A percentile compares a stretch with the other conserved stretches of the same genome.
phyloP scores from a whole-genome alignment of 2,888 invertebrate species.

The Drosophila neutralis region DNA sequence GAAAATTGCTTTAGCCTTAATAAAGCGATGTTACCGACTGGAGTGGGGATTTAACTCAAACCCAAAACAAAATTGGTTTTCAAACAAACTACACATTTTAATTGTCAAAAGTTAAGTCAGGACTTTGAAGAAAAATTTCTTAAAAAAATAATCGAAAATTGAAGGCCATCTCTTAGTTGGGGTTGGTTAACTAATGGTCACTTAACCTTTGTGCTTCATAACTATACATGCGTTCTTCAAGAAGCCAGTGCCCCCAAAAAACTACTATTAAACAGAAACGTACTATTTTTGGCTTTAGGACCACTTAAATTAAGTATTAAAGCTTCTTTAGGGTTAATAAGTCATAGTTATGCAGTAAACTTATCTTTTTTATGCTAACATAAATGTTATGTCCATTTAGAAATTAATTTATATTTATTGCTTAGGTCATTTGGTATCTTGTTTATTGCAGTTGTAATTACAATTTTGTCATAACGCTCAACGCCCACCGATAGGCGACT shows the following conservation, averaged over 20 bases:
- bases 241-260: not conserved
- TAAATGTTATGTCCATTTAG: constrained; percentile 16
- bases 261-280: not conserved
- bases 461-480: constrained; percentile 40
- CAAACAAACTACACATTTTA: not conserved
- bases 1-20: not conserved
- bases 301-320: not conserved
- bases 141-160: not conserved
- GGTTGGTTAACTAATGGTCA: not conserved
- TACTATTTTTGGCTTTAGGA: not conserved
- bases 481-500: constrained; percentile 49
- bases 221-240: not conserved
- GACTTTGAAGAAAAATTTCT: not conserved
- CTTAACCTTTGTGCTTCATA: not conserved
- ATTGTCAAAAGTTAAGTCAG: not conserved
- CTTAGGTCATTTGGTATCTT: constrained; percentile 49
- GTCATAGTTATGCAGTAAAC: constrained; percentile 23
- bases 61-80: not conserved
- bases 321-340: constrained; percentile 13
- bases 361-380: constrained; percentile 6
- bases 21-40: not conserved
- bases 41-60: not conserved
- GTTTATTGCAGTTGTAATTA: constrained; percentile 54
- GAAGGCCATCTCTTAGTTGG: not conserved
- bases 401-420: constrained; percentile 52